Evolutionary conservation across 2,888 invertebrate genomes (phyloP).

Genomic region (Pharmacophagus antenor): DNA sequence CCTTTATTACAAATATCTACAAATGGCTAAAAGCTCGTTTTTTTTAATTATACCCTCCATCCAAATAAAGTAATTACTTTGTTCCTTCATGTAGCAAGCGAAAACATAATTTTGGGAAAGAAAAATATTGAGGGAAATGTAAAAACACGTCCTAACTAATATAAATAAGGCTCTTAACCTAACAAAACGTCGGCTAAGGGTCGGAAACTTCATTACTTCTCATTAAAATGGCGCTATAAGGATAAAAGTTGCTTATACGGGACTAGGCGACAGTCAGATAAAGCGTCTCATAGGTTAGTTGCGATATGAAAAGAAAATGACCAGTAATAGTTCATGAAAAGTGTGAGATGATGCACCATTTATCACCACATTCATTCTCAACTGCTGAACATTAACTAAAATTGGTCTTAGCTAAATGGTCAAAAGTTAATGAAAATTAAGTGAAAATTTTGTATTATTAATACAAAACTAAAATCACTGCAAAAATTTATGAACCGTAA

Average conservation of each 20-base stretch:
- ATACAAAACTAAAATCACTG: neutral
- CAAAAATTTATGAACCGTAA: too few species aligned
- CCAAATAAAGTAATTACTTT: slow-evolving; percentile 19
- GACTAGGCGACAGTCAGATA: slow-evolving; percentile 69
- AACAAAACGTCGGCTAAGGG: slow-evolving; percentile 64
- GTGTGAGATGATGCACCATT: slow-evolving; percentile 33
- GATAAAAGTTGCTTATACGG: slow-evolving; percentile 74
- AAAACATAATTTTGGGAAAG: slow-evolving; percentile 27
- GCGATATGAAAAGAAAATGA: slow-evolving; percentile 49
- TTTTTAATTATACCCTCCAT: slow-evolving; percentile 11
- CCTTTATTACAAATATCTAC: neutral
- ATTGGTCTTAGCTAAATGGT: too few species aligned
- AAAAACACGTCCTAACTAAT: slow-evolving; percentile 72
- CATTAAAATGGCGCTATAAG: slow-evolving; percentile 71
- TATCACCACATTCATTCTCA: neutral
- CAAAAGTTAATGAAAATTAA: too few species aligned
- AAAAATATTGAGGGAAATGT: slow-evolving; percentile 43
- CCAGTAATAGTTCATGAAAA: slow-evolving; percentile 44
- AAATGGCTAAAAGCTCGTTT: neutral
- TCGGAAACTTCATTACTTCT: slow-evolving; percentile 73
- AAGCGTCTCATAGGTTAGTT: slow-evolving; percentile 54
- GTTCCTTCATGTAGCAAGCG: slow-evolving; percentile 10
- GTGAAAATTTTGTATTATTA: too few species aligned
- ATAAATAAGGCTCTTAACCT: slow-evolving; percentile 74
- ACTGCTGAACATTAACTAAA: neutral